Evolutionary conservation across 2,888 invertebrate species (phyloP).

Genomic region (Phaonia tiefii): DNA sequence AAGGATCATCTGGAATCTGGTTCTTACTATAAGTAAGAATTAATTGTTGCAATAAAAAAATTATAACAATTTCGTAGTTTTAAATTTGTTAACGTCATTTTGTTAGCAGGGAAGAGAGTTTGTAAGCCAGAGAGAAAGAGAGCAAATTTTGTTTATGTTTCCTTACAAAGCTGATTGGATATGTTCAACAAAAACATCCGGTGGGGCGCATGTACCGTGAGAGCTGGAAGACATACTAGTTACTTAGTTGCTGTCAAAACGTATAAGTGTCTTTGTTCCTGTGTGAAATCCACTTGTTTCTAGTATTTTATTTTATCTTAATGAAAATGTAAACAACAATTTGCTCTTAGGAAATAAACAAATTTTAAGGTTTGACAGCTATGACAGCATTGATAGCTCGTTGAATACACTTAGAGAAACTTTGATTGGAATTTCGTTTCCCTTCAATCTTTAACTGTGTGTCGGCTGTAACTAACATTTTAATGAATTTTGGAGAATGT

Average conservation of each 20-base stretch:
- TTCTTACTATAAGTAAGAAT: too few species aligned
- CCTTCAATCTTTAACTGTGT: too few species aligned
- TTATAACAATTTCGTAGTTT: too few species aligned
- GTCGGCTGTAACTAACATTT: slow-evolving; percentile 4
- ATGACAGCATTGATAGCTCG: background rate
- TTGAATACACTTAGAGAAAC: slow-evolving; percentile 31
- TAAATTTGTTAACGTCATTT: too few species aligned
- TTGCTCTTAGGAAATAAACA: slow-evolving; percentile 18
- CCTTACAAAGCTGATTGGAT: too few species aligned
- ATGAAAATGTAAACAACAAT: slow-evolving; percentile 34
- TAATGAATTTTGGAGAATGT: background rate
- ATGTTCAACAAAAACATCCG: background rate
- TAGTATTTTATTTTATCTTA: background rate
- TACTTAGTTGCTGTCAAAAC: background rate
- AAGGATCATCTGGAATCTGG: too few species aligned
- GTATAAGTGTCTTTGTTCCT: background rate
- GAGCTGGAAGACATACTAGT: background rate
- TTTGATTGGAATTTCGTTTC: too few species aligned
- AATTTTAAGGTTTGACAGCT: slow-evolving; percentile 51
- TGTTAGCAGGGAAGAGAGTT: too few species aligned
- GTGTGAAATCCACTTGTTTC: background rate
- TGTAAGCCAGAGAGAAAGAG: too few species aligned
- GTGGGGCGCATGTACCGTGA: slow-evolving; percentile 15
- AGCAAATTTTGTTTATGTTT: background rate
- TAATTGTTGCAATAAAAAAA: too few species aligned